Evolutionary conservation across 2,888 invertebrate genomes (phyloP), one percentile per base, ranked within the genome.

Genomic region (Platerodrilus igneus): DNA sequence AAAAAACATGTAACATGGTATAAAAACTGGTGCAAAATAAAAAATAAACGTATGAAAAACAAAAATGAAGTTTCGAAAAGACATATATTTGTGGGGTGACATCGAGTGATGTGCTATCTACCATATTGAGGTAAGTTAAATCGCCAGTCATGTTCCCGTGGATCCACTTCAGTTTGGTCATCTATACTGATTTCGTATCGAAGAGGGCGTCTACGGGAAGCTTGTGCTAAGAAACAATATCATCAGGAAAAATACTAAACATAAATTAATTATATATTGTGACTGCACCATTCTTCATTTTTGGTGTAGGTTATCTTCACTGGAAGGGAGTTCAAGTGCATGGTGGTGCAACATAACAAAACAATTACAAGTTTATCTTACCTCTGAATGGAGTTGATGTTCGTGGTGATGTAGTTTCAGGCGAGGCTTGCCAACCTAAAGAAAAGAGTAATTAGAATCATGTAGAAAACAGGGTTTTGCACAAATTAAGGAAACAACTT

Each of bases 71-170:
- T 48, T 37, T 51, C 41, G 50, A 48, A 47, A 41, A 47, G 45
- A 11, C n/a, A n/a, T n/a, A n/a, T 23, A 41, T 11, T 37, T 36
- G 18, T 45, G 41, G 36, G 40, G 32, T 33, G 45, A 45, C 45
- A 45, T 41, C 45, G 45, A 45, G 27, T 42, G 39, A 36, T 37
- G 36, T 47, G 53, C 58, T 63, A 62, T 56, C 63, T 68, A 69
- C 69, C 68, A 66, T 68, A 59, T 64, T 60, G 57, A 52, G 64
- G 62, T 57, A 72, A 66, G 62, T 69, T 66, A 69, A 72, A 72
- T 42, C 71, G 68, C 73, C 73, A 73, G 63, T 73, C 73, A 62
- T 73, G 73, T 64, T 73, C 73, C 52, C 70, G 63, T 40, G 68
- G 71, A 60, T 72, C 72, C 62, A 71, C 70, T 60, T 73, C 73